These are phyloP conservation scores for Lycocerus yunnanus DNA, from an alignment of 2,888 invertebrate genomes.

Conservation along the genomic window DNA sequence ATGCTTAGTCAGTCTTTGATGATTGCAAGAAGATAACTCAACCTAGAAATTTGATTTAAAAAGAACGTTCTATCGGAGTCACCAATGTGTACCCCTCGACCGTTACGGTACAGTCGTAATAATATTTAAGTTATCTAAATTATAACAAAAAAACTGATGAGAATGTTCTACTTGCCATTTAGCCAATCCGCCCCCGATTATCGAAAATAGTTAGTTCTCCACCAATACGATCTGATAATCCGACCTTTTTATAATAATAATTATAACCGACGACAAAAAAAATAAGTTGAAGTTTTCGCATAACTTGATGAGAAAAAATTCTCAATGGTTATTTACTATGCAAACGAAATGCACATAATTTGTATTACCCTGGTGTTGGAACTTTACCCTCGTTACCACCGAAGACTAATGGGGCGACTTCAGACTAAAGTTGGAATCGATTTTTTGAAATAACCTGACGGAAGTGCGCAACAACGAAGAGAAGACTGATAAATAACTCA, in stretches of 20 bases:
- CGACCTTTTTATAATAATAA: not conserved
- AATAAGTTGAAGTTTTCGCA: not conserved
- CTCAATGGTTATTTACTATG: not conserved
- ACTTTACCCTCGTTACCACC: not conserved
- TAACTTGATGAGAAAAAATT: not conserved
- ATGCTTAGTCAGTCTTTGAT: too few relatives aligned
- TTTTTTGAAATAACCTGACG: not conserved
- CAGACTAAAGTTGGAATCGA: not conserved
- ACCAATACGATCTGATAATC: not conserved
- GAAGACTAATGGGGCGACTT: not conserved
- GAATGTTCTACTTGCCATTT: too few relatives aligned
- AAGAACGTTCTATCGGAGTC: too few relatives aligned
- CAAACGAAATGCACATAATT: not conserved
- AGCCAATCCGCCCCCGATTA: too few relatives aligned
- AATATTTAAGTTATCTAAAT: too few relatives aligned
- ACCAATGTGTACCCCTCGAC: too few relatives aligned
- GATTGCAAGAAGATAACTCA: too few relatives aligned
- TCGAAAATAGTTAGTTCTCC: too few relatives aligned
- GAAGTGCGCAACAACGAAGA: not conserved
- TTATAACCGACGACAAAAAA: too few relatives aligned
- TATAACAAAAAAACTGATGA: too few relatives aligned
- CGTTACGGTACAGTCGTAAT: too few relatives aligned
- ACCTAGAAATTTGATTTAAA: too few relatives aligned
- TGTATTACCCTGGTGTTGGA: not conserved
- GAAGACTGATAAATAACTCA: not conserved